Base-by-base conservation (phyloP, 2,888 invertebrate genomes). In the Aphrophora alni region DNA sequence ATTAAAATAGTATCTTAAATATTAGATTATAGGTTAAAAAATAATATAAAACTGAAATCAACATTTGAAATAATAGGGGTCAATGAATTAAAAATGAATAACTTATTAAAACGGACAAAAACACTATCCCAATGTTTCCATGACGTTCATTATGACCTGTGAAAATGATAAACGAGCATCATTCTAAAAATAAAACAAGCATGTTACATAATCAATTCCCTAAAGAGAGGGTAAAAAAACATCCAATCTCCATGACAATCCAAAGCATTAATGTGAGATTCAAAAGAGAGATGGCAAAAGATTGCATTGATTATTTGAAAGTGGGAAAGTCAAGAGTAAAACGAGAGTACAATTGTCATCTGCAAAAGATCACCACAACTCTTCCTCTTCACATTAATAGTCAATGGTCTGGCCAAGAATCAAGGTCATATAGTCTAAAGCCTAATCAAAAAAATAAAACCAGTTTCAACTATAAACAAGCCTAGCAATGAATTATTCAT, bases 241-340 rank as follows among this genome's bases (percentile, higher is more conserved):
- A 33, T 33, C 33, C 33, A 33, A n/a, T n/a, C 33, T 33, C 33
- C 59, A 59, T 59, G 21, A 21, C 59, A 59, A 59, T 59, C 21
- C 59, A 59, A 59, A 59, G 59, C 59, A 59, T 59, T 59, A 59
- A 59, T 59, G 59, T 21, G 33, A 59, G 59, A 59, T 59, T n/a
- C 21, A n/a, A 59, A 59, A 59, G 59, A 59, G 59, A 59, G 59
- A 59, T 59, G 59, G 59, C 21, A 10, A 59, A 59, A 59, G 59
- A 59, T 59, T 59, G 14, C 21, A 59, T 59, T 59, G 59, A 59
- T 21, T 21, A 21, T 59, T 10, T 59, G 21, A 59, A 21, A 21
- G n/a, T 0, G 21, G 59, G 21, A 21, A 59, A 59, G n/a, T 8
- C 3, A 33, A 21, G 21, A 59, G 5, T 8, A 59, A n/a, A 21